Evolutionary conservation across 2,888 invertebrate genomes (phyloP), one percentile per base, ranked within the genome.

Genomic region (Halocaridina rubra): DNA sequence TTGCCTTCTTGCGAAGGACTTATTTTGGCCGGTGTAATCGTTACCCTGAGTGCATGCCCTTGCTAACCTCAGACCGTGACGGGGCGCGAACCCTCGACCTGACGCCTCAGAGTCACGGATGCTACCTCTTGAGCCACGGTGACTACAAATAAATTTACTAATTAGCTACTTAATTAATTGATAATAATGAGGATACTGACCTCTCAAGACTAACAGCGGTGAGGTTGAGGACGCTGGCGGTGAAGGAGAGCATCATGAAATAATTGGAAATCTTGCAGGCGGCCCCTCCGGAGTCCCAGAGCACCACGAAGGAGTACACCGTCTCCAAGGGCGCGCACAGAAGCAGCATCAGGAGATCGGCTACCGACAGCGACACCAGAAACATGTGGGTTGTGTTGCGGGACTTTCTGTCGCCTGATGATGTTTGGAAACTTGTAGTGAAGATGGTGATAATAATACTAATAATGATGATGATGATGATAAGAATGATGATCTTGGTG

Each of bases 121-220:
- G n/a, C n/a, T n/a, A n/a, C n/a, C n/a, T n/a, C n/a, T n/a, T n/a
- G n/a, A n/a, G n/a, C n/a, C n/a, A n/a, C n/a, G n/a, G n/a, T n/a
- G n/a, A n/a, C n/a, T n/a, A n/a, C n/a, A n/a, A n/a, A n/a, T n/a
- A n/a, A n/a, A n/a, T n/a, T n/a, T n/a, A n/a, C n/a, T n/a, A n/a
- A n/a, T n/a, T n/a, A n/a, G n/a, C n/a, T n/a, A n/a, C n/a, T n/a
- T n/a, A n/a, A n/a, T n/a, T n/a, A n/a, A n/a, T n/a, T n/a, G n/a
- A n/a, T n/a, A n/a, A n/a, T n/a, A 4, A 2, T 13, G 10, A 57
- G 53, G 10, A 3, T 13, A 87, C 90, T 90, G 89, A 92, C 92
- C 92, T 91, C 90, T 92, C 92, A 3, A 92, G 89, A 59, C 92
- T 92, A 81, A 92, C 92, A 1, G 92, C 92, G 32, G 91, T 90